Conservation (phyloP, 2,113 vertebrate genomes). For the Mellivora capensis region DNA sequence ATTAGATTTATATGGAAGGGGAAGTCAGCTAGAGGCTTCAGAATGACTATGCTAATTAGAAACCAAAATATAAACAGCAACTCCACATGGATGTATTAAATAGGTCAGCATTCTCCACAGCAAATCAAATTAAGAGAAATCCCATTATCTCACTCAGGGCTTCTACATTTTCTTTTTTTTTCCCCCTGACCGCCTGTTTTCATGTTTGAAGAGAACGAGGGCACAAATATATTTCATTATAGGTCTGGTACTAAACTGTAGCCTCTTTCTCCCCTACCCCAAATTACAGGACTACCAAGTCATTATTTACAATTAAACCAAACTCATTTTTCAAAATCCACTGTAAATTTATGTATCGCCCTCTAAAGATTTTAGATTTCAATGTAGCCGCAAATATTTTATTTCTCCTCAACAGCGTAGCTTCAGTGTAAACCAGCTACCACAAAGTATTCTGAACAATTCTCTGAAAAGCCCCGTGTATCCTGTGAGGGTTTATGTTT, state of each 20-base stretch:
- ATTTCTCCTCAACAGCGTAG: constrained; percentile 23
- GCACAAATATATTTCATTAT: constrained; percentile 56
- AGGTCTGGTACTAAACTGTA: constrained; percentile 10
- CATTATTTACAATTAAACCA: constrained; percentile 58
- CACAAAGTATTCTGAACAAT: constrained; percentile 34
- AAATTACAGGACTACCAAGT: neutral
- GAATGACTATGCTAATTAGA: constrained; percentile 80
- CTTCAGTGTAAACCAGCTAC: constrained; percentile 4
- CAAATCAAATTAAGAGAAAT: constrained; percentile 82
- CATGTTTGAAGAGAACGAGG: constrained; percentile 56
- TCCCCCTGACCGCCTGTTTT: constrained; percentile 47
- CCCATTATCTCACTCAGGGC: constrained; percentile 73
- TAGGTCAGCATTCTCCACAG: constrained; percentile 65
- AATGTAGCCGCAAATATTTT: constrained; percentile 31
- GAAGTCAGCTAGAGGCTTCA: constrained; percentile 78
- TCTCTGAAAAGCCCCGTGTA: constrained; percentile 40
- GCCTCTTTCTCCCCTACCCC: neutral
- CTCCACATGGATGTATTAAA: constrained; percentile 78
- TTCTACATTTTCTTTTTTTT: constrained; percentile 58
- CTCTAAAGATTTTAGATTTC: constrained; percentile 56
- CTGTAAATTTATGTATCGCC: neutral
- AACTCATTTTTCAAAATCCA: constrained; percentile 19
- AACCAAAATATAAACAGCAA: constrained; percentile 78
- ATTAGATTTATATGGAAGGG: constrained; percentile 76
- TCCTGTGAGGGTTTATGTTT: constrained; percentile 41